Conservation (phyloP, 2,888 invertebrate genomes). For the Pimpla rufipes region DNA sequence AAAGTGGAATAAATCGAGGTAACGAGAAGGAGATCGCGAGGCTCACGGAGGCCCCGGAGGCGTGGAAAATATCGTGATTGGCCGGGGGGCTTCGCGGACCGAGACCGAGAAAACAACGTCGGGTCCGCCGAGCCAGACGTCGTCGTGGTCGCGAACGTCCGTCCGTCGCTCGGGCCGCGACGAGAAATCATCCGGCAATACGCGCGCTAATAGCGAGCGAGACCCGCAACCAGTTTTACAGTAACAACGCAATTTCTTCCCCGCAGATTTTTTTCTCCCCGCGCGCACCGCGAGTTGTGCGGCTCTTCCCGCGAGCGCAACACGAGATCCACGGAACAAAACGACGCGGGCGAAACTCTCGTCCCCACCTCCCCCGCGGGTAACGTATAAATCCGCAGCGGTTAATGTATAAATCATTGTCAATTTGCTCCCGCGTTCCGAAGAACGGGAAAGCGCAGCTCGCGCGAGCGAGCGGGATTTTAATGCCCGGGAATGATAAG, state of each 20-base stretch:
- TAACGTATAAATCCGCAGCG: neutral
- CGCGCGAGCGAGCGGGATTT: slow-evolving; percentile 59
- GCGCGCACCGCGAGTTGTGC: neutral
- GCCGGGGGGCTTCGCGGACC: neutral
- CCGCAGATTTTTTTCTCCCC: neutral
- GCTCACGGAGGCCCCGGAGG: neutral
- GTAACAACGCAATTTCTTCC: neutral
- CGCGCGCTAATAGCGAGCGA: slow-evolving; percentile 18
- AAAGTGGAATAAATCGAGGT: slow-evolving; percentile 51
- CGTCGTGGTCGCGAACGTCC: neutral
- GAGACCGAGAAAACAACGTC: slow-evolving; percentile 50
- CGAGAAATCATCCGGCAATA: slow-evolving; percentile 5
- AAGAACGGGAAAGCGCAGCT: slow-evolving; percentile 23
- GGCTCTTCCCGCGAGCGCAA: neutral
- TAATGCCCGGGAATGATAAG: slow-evolving; percentile 60
- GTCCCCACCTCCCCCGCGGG: no score
- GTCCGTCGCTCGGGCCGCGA: neutral
- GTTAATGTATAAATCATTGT: slow-evolving; percentile 67
- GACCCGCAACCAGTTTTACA: slow-evolving; percentile 30
- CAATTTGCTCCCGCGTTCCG: slow-evolving; percentile 53
- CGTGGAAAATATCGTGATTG: slow-evolving; percentile 35
- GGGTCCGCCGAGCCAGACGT: slow-evolving; percentile 9
- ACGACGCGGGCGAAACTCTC: no score
- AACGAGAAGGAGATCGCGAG: slow-evolving; percentile 34
- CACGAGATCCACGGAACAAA: neutral